phyloP scores from a whole-genome alignment of 2,797 vertebrate species.

The Coilia nasus region DNA sequence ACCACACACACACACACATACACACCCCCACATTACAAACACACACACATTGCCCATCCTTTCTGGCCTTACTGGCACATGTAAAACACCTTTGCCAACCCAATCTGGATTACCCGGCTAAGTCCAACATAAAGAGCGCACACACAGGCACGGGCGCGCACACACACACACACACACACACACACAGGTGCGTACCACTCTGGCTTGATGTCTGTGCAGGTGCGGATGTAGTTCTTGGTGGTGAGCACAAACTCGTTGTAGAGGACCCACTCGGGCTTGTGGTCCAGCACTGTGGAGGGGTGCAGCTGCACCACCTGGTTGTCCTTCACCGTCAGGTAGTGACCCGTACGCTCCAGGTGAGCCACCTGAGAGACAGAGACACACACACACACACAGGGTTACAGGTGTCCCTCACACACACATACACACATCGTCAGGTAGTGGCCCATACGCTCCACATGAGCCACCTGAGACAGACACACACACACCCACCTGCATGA shows the following conservation, averaged over 20 bases:
- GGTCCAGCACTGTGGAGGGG: constrained; percentile 96
- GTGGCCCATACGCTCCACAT: no score
- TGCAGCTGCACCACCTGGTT: constrained; percentile 99
- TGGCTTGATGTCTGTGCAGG: constrained; percentile 96
- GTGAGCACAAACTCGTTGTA: constrained; percentile 99
- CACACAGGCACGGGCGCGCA: constrained; percentile 6
- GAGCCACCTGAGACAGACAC: background rate
- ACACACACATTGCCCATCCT: no score
- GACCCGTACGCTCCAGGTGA: constrained; percentile 95
- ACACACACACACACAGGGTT: constrained; percentile 25
- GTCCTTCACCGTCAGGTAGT: constrained; percentile 98
- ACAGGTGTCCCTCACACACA: background rate
- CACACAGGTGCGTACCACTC: constrained; percentile 84
- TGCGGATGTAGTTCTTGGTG: constrained; percentile 98
- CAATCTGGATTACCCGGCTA: no score
- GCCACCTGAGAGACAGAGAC: constrained; percentile 81
- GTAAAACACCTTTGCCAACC: no score
- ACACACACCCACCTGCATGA: constrained; percentile 16
- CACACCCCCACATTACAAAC: no score
- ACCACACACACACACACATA: no score
- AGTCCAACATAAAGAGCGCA: background rate
- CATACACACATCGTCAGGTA: background rate
- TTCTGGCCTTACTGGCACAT: no score
- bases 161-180: background rate
- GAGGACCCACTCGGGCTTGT: constrained; percentile 98